These are phyloP conservation scores for Limanda limanda DNA, from an alignment of 2,113 vertebrate species.

Conservation along the genomic window DNA sequence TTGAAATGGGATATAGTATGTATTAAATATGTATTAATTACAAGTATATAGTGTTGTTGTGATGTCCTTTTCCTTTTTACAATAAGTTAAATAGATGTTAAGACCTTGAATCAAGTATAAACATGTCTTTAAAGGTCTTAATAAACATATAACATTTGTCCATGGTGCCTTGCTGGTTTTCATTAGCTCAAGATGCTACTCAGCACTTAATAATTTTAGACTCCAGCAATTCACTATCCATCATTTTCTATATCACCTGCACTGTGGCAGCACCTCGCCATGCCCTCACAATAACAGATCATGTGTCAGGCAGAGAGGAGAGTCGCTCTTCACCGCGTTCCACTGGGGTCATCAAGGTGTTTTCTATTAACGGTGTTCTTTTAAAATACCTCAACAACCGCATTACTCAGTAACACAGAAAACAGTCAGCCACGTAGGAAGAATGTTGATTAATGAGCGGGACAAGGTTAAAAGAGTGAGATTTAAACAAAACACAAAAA, in stretches of 20 bases:
- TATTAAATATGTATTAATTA: neutral
- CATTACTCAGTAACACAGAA: constrained; percentile 1
- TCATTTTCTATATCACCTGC: no score
- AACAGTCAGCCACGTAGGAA: neutral
- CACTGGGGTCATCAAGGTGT: constrained; percentile 3
- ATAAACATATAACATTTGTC: neutral
- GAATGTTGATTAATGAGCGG: constrained; percentile 17
- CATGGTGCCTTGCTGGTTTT: no score
- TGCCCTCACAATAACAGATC: constrained; percentile 21
- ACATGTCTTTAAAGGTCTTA: neutral
- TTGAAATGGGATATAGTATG: neutral
- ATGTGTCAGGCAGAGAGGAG: constrained; percentile 22
- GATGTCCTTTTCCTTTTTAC: neutral
- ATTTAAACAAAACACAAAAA: neutral
- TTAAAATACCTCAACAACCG: constrained; percentile 4
- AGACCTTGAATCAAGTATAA: neutral
- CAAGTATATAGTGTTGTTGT: neutral
- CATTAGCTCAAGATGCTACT: no score
- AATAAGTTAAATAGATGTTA: neutral
- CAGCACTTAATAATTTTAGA: neutral
- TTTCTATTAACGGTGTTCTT: constrained; percentile 8
- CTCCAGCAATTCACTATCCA: neutral
- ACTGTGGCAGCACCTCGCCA: constrained; percentile 1
- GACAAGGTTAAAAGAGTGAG: constrained; percentile 18
- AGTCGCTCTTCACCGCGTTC: constrained; percentile 5